Evolutionary conservation across 2,888 invertebrate genomes (phyloP).

Genomic region (Torymus aiolomorphi): DNA sequence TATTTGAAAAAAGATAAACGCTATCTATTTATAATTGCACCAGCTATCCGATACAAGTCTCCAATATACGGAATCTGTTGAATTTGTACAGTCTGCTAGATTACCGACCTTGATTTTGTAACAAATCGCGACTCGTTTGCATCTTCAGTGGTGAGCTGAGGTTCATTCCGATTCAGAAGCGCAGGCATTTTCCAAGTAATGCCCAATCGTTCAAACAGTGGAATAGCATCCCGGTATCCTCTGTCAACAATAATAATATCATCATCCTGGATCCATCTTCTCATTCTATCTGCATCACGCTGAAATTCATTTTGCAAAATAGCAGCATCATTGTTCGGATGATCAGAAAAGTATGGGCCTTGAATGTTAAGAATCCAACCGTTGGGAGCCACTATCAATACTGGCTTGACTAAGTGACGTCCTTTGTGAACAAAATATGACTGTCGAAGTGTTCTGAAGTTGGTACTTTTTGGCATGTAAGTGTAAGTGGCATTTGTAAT

Average conservation of each 20-base stretch:
- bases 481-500: background rate
- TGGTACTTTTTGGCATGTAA: background rate
- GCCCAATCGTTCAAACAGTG: conserved; percentile 20
- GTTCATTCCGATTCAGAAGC: conserved; percentile 15
- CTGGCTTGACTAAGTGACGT: no score
- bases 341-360: no score
- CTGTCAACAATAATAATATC: conserved; percentile 54
- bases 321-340: no score
- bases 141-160: conserved; percentile 46
- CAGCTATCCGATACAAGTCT: conserved; percentile 45
- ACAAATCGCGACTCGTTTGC: conserved; percentile 46
- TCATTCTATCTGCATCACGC: conserved; percentile 45
- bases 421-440: no score
- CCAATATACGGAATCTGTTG: conserved; percentile 32
- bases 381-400: no score
- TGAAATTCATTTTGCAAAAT: no score
- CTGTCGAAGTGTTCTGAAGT: no score
- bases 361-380: no score
- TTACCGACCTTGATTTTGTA: conserved; percentile 53
- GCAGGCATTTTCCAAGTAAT: conserved; percentile 43
- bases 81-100: conserved; percentile 25
- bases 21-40: conserved; percentile 53
- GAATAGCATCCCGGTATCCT: conserved; percentile 55
- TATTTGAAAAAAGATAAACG: no score
- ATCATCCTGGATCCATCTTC: conserved; percentile 47